phyloP scores from a whole-genome alignment of 2,888 invertebrate genomes.

The Molorchus minor region DNA sequence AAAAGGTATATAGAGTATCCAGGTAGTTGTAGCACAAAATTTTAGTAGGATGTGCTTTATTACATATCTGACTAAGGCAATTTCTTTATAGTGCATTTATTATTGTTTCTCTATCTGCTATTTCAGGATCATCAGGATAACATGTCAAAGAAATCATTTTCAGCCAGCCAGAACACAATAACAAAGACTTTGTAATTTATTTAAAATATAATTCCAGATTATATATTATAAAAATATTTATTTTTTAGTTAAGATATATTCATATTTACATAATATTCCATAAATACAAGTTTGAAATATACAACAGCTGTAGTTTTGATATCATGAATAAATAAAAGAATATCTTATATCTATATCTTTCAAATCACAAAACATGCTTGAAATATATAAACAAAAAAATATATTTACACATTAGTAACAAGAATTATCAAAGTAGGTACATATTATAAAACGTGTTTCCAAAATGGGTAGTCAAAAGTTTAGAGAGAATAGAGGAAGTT shows the following conservation, averaged over 20 bases:
- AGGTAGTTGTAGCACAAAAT: too few species aligned
- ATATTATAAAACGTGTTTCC: too few species aligned
- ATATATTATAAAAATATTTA: slow-evolving; percentile 42
- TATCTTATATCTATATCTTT: too few species aligned
- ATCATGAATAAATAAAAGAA: slow-evolving; percentile 35
- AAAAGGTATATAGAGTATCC: too few species aligned
- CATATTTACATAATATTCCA: slow-evolving; percentile 40
- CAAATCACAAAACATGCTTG: too few species aligned
- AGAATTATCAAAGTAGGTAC: too few species aligned
- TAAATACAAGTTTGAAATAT: slow-evolving; percentile 37
- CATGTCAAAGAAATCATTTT: slow-evolving; percentile 55
- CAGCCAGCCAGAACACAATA: slow-evolving; percentile 60
- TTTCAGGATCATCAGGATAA: slow-evolving; percentile 53
- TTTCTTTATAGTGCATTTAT: background rate
- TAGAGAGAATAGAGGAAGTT: too few species aligned
- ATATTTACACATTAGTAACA: too few species aligned
- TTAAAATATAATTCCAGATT: slow-evolving; percentile 39
- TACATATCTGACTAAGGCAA: too few species aligned
- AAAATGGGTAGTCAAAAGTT: too few species aligned
- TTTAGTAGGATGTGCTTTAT: too few species aligned
- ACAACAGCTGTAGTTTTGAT: slow-evolving; percentile 31
- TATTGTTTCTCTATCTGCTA: background rate
- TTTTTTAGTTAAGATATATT: slow-evolving; percentile 40
- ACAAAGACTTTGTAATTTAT: slow-evolving; percentile 59
- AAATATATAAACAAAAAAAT: too few species aligned